These are phyloP conservation scores for Clunio marinus DNA, from an alignment of 2,888 invertebrate genomes.

Conservation along the genomic window DNA sequence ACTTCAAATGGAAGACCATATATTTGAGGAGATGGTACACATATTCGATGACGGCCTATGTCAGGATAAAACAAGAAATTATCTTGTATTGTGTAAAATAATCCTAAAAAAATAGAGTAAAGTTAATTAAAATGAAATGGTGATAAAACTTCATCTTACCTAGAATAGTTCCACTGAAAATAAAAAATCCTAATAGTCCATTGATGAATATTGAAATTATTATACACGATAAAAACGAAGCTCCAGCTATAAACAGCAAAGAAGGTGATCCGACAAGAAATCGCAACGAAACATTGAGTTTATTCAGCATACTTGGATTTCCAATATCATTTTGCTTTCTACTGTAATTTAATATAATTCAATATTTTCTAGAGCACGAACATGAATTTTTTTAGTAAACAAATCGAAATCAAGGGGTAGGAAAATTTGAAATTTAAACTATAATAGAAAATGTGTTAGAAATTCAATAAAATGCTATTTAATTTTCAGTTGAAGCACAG, in stretches of 20 bases:
- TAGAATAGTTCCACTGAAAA: constrained; percentile 45
- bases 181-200: constrained; percentile 64
- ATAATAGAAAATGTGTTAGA: too few species aligned
- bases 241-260: constrained; percentile 51
- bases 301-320: constrained; percentile 3
- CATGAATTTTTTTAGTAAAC: background rate
- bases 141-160: constrained; percentile 14
- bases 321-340: background rate
- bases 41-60: constrained; percentile 79
- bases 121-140: background rate
- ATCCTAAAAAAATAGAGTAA: constrained; percentile 55
- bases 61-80: constrained; percentile 84
- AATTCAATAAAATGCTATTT: too few species aligned
- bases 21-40: constrained; percentile 80
- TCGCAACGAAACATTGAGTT: background rate
- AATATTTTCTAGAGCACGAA: background rate
- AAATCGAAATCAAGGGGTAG: too few species aligned
- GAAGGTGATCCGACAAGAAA: constrained; percentile 13
- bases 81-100: constrained; percentile 83
- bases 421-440: too few species aligned
- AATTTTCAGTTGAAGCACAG: too few species aligned
- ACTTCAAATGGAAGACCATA: constrained; percentile 85
- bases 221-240: constrained; percentile 69
- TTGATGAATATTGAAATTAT: constrained; percentile 81
- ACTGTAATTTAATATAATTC: background rate